phyloP scores from a whole-genome alignment of 1,140 invertebrate species.

The Trichogramma pretiosum region DNA sequence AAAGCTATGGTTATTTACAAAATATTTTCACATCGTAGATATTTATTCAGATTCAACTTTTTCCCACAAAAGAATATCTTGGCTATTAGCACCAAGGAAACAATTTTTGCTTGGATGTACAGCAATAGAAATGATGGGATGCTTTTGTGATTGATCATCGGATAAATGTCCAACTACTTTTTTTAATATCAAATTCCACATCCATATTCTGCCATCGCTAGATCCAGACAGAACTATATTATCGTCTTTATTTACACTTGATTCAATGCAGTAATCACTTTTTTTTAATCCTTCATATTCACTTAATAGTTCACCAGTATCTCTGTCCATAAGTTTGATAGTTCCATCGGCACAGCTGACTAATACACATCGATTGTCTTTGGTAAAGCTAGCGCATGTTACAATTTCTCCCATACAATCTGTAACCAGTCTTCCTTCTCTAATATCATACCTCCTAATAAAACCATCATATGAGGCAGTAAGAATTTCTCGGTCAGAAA shows the following conservation, averaged over 20 bases:
- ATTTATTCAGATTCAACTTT: constrained; percentile 12
- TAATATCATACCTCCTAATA: constrained; percentile 81
- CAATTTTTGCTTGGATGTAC: constrained; percentile 62
- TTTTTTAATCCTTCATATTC: constrained; percentile 72
- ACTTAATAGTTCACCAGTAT: constrained; percentile 70
- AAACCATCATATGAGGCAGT: constrained; percentile 83
- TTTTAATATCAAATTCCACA: constrained; percentile 79
- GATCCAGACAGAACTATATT: constrained; percentile 81
- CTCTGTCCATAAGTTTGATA: constrained; percentile 82
- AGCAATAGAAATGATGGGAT: constrained; percentile 50
- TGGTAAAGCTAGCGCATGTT: constrained; percentile 65
- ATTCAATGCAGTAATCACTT: constrained; percentile 77
- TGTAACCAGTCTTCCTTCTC: constrained; percentile 70
- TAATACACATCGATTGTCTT: constrained; percentile 80
- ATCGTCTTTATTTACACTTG: constrained; percentile 72
- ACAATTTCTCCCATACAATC: constrained; percentile 80
- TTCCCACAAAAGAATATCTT: constrained; percentile 58
- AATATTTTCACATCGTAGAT: too few relatives aligned
- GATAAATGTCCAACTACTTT: constrained; percentile 51
- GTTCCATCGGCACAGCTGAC: constrained; percentile 72
- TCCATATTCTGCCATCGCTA: constrained; percentile 71
- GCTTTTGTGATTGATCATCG: constrained; percentile 32
- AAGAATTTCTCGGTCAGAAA: constrained; percentile 85
- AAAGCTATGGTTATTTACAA: too few relatives aligned
- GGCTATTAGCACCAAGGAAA: constrained; percentile 57